These are phyloP conservation scores for Phataginus tricuspis DNA, from an alignment of 2,797 vertebrate species.

Conservation along the genomic window DNA sequence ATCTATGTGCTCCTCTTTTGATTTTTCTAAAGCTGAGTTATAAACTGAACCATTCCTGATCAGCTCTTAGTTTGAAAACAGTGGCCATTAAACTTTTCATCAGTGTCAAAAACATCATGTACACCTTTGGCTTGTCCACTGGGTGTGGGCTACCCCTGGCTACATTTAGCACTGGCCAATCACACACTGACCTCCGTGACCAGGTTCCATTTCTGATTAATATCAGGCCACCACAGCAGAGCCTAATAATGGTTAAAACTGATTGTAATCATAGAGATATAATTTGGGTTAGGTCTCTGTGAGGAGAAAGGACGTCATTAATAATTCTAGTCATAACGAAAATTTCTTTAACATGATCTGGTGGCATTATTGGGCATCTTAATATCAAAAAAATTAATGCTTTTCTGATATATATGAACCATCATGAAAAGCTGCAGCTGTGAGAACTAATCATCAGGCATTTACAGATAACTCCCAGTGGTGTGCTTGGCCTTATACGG, in stretches of 20 bases:
- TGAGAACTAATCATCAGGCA: not conserved
- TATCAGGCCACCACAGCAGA: not conserved
- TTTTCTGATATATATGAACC: not conserved
- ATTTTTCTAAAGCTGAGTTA: not conserved
- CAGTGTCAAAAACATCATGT: fast-evolving
- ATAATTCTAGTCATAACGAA: not conserved
- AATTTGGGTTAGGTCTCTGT: not conserved
- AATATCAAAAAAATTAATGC: not conserved
- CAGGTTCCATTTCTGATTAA: not conserved
- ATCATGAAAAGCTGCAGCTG: not conserved
- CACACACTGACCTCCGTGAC: fast-evolving
- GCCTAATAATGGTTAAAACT: not conserved
- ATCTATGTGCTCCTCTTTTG: not conserved
- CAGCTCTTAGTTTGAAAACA: not conserved
- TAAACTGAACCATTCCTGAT: not conserved
- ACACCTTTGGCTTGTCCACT: not conserved
- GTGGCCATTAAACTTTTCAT: too few species aligned
- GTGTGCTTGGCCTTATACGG: not conserved
- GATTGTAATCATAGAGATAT: not conserved
- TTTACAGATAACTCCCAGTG: not conserved
- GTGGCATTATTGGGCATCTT: not conserved
- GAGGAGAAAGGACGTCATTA: not conserved
- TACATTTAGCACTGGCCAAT: not conserved
- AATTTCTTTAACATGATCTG: not conserved
- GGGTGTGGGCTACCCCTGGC: not conserved